These are phyloP conservation scores for Echinometra lucunter DNA, from an alignment of 53 echinoderm and acorn worm species.

Conservation along the genomic window DNA sequence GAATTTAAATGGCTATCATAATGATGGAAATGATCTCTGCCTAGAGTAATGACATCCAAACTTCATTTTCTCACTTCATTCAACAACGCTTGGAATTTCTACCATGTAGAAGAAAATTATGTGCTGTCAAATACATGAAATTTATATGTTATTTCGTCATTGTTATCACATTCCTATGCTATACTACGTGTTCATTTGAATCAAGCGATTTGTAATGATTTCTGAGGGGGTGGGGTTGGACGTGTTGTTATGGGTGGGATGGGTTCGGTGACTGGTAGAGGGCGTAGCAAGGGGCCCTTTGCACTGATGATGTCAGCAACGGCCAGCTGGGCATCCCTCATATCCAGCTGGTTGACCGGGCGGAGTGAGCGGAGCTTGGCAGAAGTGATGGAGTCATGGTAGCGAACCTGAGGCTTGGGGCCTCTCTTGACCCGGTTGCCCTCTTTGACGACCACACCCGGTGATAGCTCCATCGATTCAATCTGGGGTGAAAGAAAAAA, in stretches of 20 bases:
- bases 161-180: not conserved
- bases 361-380: slow-evolving; percentile 87
- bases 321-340: slow-evolving; percentile 69
- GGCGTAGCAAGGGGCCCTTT: slow-evolving; percentile 82
- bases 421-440: slow-evolving; percentile 93
- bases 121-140: too few species aligned
- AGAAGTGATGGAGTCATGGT: slow-evolving; percentile 85
- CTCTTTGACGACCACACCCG: slow-evolving; percentile 94
- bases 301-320: slow-evolving; percentile 85
- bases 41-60: not conserved
- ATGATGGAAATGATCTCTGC: too few species aligned
- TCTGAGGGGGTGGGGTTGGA: slow-evolving; percentile 69
- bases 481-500: slow-evolving; percentile 69
- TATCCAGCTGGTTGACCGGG: slow-evolving; percentile 73
- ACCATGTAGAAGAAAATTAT: too few species aligned
- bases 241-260: slow-evolving; percentile 90
- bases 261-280: slow-evolving; percentile 82
- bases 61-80: not conserved
- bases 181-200: not conserved
- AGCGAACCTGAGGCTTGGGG: slow-evolving; percentile 80
- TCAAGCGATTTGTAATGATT: slow-evolving; percentile 62
- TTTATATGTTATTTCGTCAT: too few species aligned
- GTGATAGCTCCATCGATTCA: slow-evolving; percentile 95
- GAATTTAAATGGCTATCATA: too few species aligned
- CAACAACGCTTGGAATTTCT: too few species aligned